phyloP scores from a whole-genome alignment of 2,113 vertebrate species.

The Bubo bubo region DNA sequence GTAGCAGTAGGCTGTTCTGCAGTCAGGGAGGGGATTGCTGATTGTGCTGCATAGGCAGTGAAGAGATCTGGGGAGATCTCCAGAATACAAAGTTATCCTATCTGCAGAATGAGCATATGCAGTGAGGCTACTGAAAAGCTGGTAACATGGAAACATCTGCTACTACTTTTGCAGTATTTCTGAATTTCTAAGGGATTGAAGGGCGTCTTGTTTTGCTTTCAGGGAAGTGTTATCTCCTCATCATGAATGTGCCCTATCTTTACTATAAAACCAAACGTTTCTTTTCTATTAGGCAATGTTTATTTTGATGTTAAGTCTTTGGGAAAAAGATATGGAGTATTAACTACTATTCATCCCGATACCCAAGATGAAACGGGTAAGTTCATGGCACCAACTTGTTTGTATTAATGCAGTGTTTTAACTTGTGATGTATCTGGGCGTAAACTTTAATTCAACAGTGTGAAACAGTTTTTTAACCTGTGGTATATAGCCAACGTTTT shows the following conservation, averaged over 20 bases:
- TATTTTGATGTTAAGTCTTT: slow-evolving; percentile 91
- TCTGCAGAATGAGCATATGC: neutral
- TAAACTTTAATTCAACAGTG: neutral
- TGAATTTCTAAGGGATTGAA: neutral
- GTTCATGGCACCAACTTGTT: neutral
- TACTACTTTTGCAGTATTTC: neutral
- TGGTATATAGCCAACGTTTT: neutral
- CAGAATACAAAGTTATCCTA: neutral
- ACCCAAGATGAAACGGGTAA: slow-evolving; percentile 77
- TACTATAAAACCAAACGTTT: neutral
- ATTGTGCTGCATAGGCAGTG: neutral
- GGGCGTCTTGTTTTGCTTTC: neutral
- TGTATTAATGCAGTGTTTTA: neutral
- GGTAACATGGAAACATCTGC: neutral
- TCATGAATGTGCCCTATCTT: neutral
- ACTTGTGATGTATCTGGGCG: neutral
- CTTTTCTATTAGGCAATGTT: slow-evolving; percentile 84
- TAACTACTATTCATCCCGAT: slow-evolving; percentile 61
- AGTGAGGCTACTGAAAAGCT: neutral
- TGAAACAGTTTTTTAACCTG: neutral
- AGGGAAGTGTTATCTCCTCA: neutral
- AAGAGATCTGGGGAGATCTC: neutral
- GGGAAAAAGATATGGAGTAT: slow-evolving; percentile 85
- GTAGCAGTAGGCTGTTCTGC: neutral
- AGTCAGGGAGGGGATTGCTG: neutral